A percentile compares a stretch with the other conserved stretches of the same genome.
phyloP scores from a whole-genome alignment of 2,797 vertebrate species.

The Lemur catta region DNA sequence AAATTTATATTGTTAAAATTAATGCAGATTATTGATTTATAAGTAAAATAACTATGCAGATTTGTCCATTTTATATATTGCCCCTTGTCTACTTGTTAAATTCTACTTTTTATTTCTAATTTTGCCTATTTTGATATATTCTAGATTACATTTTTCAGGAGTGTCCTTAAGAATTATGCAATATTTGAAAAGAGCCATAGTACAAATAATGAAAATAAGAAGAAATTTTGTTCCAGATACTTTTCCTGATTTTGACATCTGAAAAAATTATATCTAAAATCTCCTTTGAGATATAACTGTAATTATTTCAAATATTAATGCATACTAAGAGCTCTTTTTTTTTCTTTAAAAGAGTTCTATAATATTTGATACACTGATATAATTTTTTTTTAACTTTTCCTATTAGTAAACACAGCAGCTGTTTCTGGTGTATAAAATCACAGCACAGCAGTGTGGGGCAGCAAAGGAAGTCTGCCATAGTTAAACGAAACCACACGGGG shows the following conservation, averaged over 20 bases:
- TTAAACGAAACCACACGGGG: neutral
- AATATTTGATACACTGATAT: neutral
- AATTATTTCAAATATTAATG: slow-evolving; percentile 10
- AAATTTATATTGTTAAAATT: neutral
- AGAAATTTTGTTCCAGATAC: too few relatives aligned
- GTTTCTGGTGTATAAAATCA: neutral
- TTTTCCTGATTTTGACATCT: neutral
- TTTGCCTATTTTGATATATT: neutral
- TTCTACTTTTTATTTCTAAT: neutral
- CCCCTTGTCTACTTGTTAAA: neutral
- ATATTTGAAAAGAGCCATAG: neutral
- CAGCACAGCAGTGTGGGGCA: neutral
- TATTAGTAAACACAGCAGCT: neutral
- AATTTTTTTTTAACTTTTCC: neutral
- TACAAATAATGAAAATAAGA: neutral
- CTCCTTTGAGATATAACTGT: neutral
- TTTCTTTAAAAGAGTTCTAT: neutral
- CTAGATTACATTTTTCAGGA: neutral
- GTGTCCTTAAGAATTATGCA: neutral
- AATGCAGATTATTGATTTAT: neutral
- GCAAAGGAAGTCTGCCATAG: neutral
- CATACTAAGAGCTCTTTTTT: neutral
- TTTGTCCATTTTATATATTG: neutral
- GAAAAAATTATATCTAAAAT: neutral
- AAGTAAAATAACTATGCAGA: neutral